phyloP scores from a whole-genome alignment of 2,797 vertebrate genomes.

The Sebastes melanostomus region DNA sequence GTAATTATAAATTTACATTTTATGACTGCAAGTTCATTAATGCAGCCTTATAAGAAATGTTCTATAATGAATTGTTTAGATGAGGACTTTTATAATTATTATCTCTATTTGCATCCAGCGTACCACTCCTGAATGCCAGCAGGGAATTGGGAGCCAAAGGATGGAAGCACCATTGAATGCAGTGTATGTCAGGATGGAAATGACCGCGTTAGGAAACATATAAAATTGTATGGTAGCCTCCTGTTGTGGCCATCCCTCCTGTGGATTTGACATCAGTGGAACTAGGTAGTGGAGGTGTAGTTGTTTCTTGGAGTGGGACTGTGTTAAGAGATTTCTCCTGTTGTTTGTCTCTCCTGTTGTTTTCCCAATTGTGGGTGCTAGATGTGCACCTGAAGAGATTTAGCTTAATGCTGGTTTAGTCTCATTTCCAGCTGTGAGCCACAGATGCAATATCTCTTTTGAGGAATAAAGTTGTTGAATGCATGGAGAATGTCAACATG shows the following conservation, averaged over 20 bases:
- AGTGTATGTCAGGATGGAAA: not conserved
- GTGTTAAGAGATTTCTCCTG: not conserved
- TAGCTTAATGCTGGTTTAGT: not conserved
- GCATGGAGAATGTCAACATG: not conserved
- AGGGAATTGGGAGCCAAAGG: not conserved
- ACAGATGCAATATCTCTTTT: not conserved
- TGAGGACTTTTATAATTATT: constrained; percentile 8
- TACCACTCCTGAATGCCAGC: not conserved
- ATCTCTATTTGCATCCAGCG: constrained; percentile 12
- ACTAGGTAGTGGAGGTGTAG: not conserved
- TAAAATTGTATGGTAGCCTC: not conserved
- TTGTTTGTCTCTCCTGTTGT: not conserved
- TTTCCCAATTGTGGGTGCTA: not conserved
- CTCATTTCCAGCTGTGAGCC: not conserved
- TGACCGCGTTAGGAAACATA: not conserved
- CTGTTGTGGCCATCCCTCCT: not conserved
- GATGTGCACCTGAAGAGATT: not conserved
- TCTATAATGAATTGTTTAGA: constrained; percentile 8
- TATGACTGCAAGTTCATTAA: constrained; percentile 31
- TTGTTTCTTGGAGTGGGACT: not conserved
- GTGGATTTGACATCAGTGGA: not conserved
- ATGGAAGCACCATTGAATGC: not conserved
- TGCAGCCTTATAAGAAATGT: not conserved
- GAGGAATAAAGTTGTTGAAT: not conserved
- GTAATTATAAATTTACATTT: constrained; percentile 48